Percentiles rank a stretch among this genome's conserved stretches.
Conservation (phyloP, 2,113 vertebrate genomes). For the Vicugna pacos region DNA sequence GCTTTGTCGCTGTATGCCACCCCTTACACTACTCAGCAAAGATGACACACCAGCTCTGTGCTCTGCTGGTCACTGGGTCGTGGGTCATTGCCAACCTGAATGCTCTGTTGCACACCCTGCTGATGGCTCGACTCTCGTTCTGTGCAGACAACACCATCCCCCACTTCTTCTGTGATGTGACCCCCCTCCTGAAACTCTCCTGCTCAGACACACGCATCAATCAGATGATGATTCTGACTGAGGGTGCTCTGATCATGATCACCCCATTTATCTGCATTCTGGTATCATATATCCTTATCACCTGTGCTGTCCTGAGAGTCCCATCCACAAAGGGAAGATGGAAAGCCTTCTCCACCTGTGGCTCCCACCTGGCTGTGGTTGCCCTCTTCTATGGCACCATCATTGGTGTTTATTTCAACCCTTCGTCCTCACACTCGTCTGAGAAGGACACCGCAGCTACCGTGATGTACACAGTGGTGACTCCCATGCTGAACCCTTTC, state of each 20-base stretch:
- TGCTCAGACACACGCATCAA: constrained; percentile 41
- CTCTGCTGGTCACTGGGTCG: neutral
- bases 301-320: constrained; percentile 59
- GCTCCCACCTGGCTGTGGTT: too few species aligned
- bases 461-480: constrained; percentile 82
- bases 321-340: constrained; percentile 42
- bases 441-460: constrained; percentile 22
- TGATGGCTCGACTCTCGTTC: constrained; percentile 66
- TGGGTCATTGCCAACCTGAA: constrained; percentile 55
- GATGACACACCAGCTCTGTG: neutral
- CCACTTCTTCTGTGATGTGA: constrained; percentile 82
- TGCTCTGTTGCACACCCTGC: constrained; percentile 68
- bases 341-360: constrained; percentile 72
- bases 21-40: constrained; percentile 59
- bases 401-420: too few species aligned
- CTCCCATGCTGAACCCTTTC: constrained; percentile 78
- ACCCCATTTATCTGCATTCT: constrained; percentile 56
- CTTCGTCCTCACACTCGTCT: accelerated
- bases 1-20: constrained; percentile 66
- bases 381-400: too few species aligned
- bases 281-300: constrained; percentile 25
- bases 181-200: constrained; percentile 68
- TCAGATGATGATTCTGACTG: constrained; percentile 60
- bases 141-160: constrained; percentile 65
- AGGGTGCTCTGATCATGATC: constrained; percentile 71